Evolutionary conservation across 2,113 vertebrate species (phyloP), one percentile per base, ranked within the genome.

Genomic region (Megatriorchis doriae): DNA sequence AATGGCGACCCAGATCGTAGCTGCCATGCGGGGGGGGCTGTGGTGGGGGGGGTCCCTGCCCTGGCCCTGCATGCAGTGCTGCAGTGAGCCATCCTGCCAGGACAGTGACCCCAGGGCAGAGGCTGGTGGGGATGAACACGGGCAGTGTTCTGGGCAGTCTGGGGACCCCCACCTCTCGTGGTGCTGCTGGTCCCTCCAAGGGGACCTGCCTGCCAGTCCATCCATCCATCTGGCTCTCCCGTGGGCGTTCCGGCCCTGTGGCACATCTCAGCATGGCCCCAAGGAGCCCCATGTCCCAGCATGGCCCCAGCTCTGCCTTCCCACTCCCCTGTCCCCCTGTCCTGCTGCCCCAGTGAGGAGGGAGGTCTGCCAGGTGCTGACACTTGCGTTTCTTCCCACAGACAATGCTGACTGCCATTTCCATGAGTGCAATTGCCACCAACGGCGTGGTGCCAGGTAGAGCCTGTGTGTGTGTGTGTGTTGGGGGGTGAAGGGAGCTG

Each of bases 371-470:
- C 0, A 1, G 14, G 27, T 17, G 25, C 86, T 4, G 4, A 84
- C 43, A 7, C 48, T 75, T 75, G 79, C 73, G 78, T 94, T 97
- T 89, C 75, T 94, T 91, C 93, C 97, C 59, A 18, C 98, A 99
- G 99, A 99, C 99, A 20, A 99, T 99, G 99, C 98, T 99, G 98
- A 99, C 99, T 27, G 99, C 99, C 97, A 99, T 99, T 97, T 99
- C 99, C 36, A 99, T 99, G 99, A 99, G 99, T 13, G 99, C 99
- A 7, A 99, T 99, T 11, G 99, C 99, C 40, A 99, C 99, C 96
- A 99, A 99, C 81, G 99, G 99, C 79, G 99, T 99, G 23, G 99
- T 99, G 93, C 99, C 99, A 98, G 99, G 99, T 99, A 98, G 22
- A 67, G 61, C 36, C 2, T 17, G 52, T 12, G 50, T 29, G 52